Percentiles rank a stretch among this genome's conserved stretches.
phyloP scores from a whole-genome alignment of 1,140 invertebrate genomes.

The Drosophila oshimai region DNA sequence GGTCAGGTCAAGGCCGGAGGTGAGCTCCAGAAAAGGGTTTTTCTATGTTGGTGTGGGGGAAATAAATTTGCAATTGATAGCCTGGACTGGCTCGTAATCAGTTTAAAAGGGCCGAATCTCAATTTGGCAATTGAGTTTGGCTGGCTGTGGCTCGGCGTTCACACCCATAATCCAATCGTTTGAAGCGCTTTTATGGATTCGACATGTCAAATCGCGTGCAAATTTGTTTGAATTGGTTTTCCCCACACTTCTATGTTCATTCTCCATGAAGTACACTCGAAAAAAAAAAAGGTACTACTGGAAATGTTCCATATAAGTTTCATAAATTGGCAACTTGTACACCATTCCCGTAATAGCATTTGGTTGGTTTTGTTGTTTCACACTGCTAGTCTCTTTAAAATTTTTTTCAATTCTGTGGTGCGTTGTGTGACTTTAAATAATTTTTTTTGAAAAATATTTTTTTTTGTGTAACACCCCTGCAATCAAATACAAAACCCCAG shows the following conservation, averaged over 20 bases:
- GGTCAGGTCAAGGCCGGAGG: slow-evolving; percentile 57
- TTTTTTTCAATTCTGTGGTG: no score
- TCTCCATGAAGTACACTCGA: not conserved
- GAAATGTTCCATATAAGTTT: no score
- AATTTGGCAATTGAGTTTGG: slow-evolving; percentile 53
- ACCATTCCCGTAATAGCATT: no score
- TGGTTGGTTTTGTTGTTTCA: no score
- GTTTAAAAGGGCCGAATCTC: slow-evolving; percentile 59
- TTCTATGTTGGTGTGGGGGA: not conserved
- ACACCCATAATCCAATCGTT: slow-evolving; percentile 68
- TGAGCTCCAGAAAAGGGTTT: slow-evolving; percentile 31
- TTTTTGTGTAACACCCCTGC: not conserved
- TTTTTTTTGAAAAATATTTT: no score
- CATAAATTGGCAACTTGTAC: no score
- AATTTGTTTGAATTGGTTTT: slow-evolving; percentile 58
- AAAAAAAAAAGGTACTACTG: not conserved
- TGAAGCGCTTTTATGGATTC: slow-evolving; percentile 66
- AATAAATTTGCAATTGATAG: slow-evolving; percentile 71
- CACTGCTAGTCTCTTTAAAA: no score
- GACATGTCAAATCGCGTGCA: slow-evolving; percentile 66
- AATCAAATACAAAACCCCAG: slow-evolving; percentile 32
- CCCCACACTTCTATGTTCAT: not conserved
- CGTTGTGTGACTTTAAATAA: no score
- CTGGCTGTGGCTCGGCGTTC: slow-evolving; percentile 26
- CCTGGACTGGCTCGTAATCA: slow-evolving; percentile 53